A percentile compares a stretch with the other conserved stretches of the same genome.
Conservation (phyloP, 2,888 invertebrate species). For the Tipula helvola region DNA sequence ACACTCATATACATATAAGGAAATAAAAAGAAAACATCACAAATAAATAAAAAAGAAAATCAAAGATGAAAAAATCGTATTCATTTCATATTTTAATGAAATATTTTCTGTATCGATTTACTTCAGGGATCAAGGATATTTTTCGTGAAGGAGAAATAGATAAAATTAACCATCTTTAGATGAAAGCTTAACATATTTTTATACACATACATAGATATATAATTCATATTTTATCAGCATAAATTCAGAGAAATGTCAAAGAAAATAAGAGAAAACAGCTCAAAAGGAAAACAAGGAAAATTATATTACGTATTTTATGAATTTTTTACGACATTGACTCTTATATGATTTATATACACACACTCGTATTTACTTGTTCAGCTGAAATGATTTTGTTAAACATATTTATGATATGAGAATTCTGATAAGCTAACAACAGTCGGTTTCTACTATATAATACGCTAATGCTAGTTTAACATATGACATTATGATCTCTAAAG, state of each 20-base stretch:
- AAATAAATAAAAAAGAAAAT: neutral
- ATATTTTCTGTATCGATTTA: neutral
- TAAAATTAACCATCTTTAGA: neutral
- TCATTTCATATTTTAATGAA: neutral
- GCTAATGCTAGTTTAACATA: neutral
- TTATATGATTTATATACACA: neutral
- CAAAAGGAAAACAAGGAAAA: neutral
- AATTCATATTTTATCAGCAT: neutral
- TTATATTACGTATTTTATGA: neutral
- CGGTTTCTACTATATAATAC: neutral
- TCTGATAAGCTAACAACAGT: neutral
- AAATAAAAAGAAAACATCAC: neutral
- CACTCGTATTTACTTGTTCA: neutral
- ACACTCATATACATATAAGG: too few species aligned
- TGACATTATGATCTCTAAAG: neutral
- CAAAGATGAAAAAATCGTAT: neutral
- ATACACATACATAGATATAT: neutral
- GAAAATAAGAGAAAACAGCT: neutral
- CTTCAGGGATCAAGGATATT: neutral
- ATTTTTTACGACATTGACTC: neutral
- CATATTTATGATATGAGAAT: neutral
- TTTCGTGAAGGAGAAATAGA: neutral
- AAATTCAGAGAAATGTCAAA: neutral
- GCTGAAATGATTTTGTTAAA: neutral
- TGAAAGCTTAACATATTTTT: neutral